Conservation (phyloP, 2,797 vertebrate genomes). For the Gouania willdenowi region DNA sequence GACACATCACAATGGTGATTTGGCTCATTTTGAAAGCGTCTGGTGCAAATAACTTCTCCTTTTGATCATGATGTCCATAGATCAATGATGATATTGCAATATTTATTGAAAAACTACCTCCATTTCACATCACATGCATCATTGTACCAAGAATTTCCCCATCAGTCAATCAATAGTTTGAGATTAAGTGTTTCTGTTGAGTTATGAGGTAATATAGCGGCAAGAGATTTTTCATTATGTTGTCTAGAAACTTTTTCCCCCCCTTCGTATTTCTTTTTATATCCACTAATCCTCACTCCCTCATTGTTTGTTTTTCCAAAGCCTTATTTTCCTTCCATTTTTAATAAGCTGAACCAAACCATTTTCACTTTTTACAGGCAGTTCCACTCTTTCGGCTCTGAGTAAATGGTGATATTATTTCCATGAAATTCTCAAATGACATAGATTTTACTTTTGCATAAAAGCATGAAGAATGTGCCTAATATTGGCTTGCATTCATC, state of each 20-base stretch:
- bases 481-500: constrained; percentile 96
- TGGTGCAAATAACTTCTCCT: constrained; percentile 24
- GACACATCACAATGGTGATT: constrained; percentile 50
- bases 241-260: constrained; percentile 39
- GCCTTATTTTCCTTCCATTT: constrained; percentile 77
- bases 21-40: constrained; percentile 42
- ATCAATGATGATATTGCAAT: constrained; percentile 23
- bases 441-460: constrained; percentile 99
- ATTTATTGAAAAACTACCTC: constrained; percentile 50
- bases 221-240: constrained; percentile 54
- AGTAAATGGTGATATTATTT: constrained; percentile 98
- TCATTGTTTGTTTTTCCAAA: constrained; percentile 87
- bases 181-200: constrained; percentile 55
- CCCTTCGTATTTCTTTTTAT: constrained; percentile 47
- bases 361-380: constrained; percentile 92
- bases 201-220: constrained; percentile 56
- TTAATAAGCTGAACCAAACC: constrained; percentile 97
- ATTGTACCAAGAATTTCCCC: constrained; percentile 44
- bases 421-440: constrained; percentile 98
- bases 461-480: constrained; percentile 98
- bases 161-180: constrained; percentile 65
- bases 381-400: constrained; percentile 86
- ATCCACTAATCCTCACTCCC: constrained; percentile 60
- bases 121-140: constrained; percentile 31
- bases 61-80: constrained; percentile 10